These are phyloP conservation scores for Apaloderma vittatum DNA, from an alignment of 2,113 vertebrate genomes.

Conservation along the genomic window DNA sequence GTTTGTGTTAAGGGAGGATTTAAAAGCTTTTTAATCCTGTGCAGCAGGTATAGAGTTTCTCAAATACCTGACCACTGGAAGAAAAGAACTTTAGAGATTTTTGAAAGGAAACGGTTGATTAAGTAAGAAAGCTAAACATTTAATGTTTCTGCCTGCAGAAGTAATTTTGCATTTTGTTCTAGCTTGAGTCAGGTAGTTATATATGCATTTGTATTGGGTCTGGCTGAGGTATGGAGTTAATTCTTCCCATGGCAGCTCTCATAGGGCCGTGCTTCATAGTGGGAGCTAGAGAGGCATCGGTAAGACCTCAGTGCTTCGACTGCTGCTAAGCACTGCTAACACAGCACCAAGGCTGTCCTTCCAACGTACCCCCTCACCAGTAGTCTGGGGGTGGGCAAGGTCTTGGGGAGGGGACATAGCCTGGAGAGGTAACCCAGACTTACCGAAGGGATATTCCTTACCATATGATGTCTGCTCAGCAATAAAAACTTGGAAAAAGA, in stretches of 20 bases:
- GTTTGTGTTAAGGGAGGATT: not conserved
- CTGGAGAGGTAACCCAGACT: not conserved
- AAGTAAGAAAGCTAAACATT: not conserved
- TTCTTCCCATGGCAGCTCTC: not conserved
- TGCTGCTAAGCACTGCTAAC: not conserved
- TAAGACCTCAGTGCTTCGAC: not conserved
- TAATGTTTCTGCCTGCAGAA: not conserved
- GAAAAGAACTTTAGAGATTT: not conserved
- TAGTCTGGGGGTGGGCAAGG: not conserved
- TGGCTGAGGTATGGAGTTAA: not conserved
- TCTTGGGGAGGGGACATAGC: not conserved
- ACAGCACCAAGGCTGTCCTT: not conserved
- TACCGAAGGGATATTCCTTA: not conserved
- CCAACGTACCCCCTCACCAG: rapidly evolving
- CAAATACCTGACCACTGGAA: not conserved
- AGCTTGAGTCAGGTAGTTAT: not conserved
- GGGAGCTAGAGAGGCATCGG: not conserved
- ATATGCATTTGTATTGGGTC: not conserved
- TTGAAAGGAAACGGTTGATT: not conserved
- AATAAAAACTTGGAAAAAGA: not conserved
- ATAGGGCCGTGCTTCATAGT: not conserved
- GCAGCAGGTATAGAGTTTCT: not conserved
- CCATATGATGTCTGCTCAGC: not conserved
- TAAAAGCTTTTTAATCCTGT: not conserved
- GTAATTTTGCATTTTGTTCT: not conserved